Evolutionary conservation across 64 coral and sea anemone genomes (phyloP), one percentile per base, ranked within the genome.

Genomic region (Anthopleura sola): DNA sequence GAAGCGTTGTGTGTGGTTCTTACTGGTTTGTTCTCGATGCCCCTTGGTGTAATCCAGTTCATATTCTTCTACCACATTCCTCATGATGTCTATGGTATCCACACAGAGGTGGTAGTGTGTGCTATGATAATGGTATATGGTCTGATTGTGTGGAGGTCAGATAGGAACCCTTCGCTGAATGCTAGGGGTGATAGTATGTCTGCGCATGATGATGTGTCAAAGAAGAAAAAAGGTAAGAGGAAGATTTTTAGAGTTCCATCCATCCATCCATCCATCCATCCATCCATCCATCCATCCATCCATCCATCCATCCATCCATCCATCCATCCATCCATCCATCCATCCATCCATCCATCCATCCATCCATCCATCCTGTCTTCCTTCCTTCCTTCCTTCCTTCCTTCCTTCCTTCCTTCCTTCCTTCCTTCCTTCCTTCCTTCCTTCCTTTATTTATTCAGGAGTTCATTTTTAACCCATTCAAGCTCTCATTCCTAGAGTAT

Each of bases 31-130:
- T 83, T 83, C 24, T 83, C 80, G 14, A 83, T 83, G 80, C 80
- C 80, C 12, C 24, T 83, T 26, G 80, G 38, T 51, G 80, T 83
- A 18, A 31, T 83, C 53, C 80, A 83, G 80, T 83, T 83, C 51
- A 51, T 83, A 1, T 17, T 83, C 33, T 83, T 83, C 24, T 83
- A 83, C 80, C 80, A 83, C 28, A 46, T 83, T 39, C 80, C 80
- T 32, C 80, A 83, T 83, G 80, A 83, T 56, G 13, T 12, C 5
- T 83, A 83, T 83, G 80, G 80, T 36, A 83, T 83, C 36, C 80
- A 83, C 47, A 83, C 80, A 53, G 80, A 83, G 48, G 80, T 83
- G 18, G 33, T 83, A 28, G 80, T 83, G 4, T 56, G 44, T 53
- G 20, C 36, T 17, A 83, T 83, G 80, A 18, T 49, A 19, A 49